Conservation (phyloP, 2,888 invertebrate species). For the Poecilus cupreus region DNA sequence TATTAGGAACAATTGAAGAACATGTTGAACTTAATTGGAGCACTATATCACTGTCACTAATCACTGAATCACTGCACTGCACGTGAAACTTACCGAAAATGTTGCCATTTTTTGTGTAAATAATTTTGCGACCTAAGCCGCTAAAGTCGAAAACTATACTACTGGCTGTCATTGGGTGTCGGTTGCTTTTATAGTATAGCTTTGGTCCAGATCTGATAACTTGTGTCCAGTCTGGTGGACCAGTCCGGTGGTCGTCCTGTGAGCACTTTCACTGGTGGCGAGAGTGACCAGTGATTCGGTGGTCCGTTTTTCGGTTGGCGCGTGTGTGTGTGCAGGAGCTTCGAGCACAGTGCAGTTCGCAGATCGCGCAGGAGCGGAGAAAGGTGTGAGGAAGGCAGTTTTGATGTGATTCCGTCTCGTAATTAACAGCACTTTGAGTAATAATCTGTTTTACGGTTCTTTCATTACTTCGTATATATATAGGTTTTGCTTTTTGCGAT, state of each 20-base stretch:
- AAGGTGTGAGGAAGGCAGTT: constrained; percentile 58
- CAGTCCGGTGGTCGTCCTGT: constrained; percentile 60
- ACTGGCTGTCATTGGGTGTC: constrained; percentile 62
- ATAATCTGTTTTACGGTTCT: constrained; percentile 46
- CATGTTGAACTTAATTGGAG: background rate
- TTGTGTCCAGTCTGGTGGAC: constrained; percentile 64
- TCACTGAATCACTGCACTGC: constrained; percentile 5
- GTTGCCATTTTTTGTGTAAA: constrained; percentile 60
- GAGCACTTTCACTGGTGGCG: constrained; percentile 57
- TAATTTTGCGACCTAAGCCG: constrained; percentile 63
- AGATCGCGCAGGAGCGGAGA: constrained; percentile 47
- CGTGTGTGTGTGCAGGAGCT: constrained; percentile 29
- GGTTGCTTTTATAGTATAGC: constrained; percentile 65
- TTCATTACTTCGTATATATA: constrained; percentile 47
- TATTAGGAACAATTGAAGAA: background rate
- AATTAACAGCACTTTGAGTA: constrained; percentile 53
- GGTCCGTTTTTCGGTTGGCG: constrained; percentile 48
- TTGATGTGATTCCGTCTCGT: constrained; percentile 35
- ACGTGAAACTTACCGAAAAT: constrained; percentile 64
- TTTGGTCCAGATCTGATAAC: constrained; percentile 67
- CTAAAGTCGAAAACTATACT: constrained; percentile 63
- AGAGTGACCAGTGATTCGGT: constrained; percentile 30
- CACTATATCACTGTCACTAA: constrained; percentile 42
- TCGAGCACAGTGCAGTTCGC: background rate
- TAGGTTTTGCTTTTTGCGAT: constrained; percentile 12